A percentile compares a stretch with the other conserved stretches of the same genome.
Evolutionary conservation across 2,113 vertebrate genomes (phyloP).

Genomic region (Rhizomys pruinosus): DNA sequence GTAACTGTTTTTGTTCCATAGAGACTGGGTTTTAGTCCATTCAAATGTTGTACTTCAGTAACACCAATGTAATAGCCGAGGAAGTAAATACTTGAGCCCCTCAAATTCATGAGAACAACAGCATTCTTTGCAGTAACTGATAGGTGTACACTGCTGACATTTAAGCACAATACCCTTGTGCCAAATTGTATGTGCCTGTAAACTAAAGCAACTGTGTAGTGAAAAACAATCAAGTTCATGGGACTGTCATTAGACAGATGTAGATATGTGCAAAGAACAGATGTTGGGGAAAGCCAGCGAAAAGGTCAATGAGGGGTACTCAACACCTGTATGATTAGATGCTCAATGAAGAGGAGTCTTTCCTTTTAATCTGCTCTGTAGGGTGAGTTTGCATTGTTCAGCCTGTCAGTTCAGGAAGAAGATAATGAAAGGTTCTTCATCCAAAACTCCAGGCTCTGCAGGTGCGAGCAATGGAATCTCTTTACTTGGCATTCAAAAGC

Average conservation of each 20-base stretch:
- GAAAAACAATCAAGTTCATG: neutral
- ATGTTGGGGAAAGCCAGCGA: conserved; percentile 46
- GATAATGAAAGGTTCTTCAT: conserved; percentile 76
- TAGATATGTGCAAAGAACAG: neutral
- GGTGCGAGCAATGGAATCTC: conserved; percentile 64
- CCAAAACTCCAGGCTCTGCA: conserved; percentile 73
- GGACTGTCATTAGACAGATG: conserved; percentile 43
- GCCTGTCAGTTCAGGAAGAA: conserved; percentile 65
- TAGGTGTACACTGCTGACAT: neutral
- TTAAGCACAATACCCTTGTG: neutral
- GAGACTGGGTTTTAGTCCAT: neutral
- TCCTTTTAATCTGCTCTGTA: conserved; percentile 56
- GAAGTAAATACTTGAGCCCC: neutral
- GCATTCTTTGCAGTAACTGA: neutral
- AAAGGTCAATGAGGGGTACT: conserved; percentile 31
- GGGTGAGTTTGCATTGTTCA: conserved; percentile 69
- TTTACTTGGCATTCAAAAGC: conserved; percentile 54
- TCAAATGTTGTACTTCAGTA: neutral
- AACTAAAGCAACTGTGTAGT: neutral
- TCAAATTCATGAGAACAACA: neutral
- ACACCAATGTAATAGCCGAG: neutral
- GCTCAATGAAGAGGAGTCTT: conserved; percentile 35
- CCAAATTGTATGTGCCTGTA: neutral
- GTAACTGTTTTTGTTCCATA: neutral
- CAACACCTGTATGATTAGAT: conserved; percentile 68